Conservation (phyloP, 2,113 vertebrate species). For the Oncorhynchus tshawytscha region DNA sequence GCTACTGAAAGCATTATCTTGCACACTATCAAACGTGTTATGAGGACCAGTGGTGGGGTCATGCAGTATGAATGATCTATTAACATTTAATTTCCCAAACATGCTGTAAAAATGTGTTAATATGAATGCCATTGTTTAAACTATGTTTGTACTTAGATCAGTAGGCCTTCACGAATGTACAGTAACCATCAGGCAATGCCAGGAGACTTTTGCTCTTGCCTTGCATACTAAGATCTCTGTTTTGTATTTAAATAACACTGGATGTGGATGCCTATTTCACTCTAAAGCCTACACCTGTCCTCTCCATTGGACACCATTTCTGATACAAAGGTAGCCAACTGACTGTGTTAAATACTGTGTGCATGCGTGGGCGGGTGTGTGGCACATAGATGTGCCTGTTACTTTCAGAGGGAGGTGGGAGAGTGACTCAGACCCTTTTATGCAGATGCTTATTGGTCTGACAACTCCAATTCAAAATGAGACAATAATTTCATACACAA, state of each 20-base stretch:
- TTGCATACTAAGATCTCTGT: not conserved
- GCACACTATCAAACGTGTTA: no score
- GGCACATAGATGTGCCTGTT: slow-evolving; percentile 15
- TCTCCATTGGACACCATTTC: slow-evolving; percentile 47
- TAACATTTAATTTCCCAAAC: not conserved
- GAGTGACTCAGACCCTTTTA: slow-evolving; percentile 27
- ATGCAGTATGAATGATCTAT: not conserved
- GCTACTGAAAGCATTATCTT: no score
- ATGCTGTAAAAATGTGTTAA: not conserved
- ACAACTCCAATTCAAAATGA: slow-evolving; percentile 44
- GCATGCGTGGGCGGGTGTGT: not conserved
- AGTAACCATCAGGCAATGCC: not conserved
- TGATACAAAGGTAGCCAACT: slow-evolving; percentile 25
- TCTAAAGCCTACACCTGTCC: slow-evolving; percentile 62
- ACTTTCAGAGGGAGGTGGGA: not conserved
- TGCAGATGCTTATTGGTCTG: slow-evolving; percentile 37
- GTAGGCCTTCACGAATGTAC: not conserved
- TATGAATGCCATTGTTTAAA: not conserved
- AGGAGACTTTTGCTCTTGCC: not conserved
- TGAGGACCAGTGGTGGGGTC: no score
- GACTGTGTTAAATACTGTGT: not conserved
- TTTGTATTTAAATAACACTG: slow-evolving; percentile 19
- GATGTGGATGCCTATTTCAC: slow-evolving; percentile 12
- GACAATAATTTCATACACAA: slow-evolving; percentile 42
- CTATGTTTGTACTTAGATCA: not conserved